Conservation (phyloP, 2,797 vertebrate species). For the Oryzias dopingdopingensis region DNA sequence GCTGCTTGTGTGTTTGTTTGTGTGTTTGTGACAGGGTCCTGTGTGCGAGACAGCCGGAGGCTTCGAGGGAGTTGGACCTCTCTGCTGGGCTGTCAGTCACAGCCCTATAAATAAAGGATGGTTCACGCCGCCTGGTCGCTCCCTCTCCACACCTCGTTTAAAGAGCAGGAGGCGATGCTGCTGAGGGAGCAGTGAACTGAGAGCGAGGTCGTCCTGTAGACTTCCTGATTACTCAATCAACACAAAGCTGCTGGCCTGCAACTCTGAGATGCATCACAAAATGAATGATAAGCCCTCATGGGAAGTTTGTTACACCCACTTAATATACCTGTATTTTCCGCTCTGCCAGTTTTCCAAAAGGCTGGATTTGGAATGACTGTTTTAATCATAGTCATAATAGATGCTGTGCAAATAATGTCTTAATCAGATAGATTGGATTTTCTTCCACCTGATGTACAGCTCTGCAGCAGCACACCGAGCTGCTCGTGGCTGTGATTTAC, state of each 20-base stretch:
- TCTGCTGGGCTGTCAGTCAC: slow-evolving; percentile 67
- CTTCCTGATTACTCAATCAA: slow-evolving; percentile 47
- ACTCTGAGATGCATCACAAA: slow-evolving; percentile 6
- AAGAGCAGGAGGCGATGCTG: slow-evolving; percentile 41
- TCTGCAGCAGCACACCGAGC: slow-evolving; percentile 5
- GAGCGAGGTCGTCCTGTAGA: slow-evolving; percentile 12
- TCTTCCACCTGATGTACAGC: slow-evolving; percentile 56
- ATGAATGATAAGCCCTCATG: slow-evolving; percentile 38
- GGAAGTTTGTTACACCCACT: slow-evolving; percentile 26
- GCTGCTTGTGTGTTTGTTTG: slow-evolving; percentile 31
- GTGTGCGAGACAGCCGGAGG: slow-evolving; percentile 46
- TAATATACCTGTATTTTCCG: slow-evolving; percentile 37
- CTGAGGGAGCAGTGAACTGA: slow-evolving; percentile 21
- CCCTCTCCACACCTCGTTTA: slow-evolving; percentile 32
- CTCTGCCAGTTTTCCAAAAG: slow-evolving; percentile 29
- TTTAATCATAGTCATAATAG: slow-evolving; percentile 59
- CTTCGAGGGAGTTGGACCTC: slow-evolving; percentile 34
- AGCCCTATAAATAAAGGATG: slow-evolving; percentile 70
- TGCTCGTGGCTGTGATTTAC: slow-evolving; percentile 49
- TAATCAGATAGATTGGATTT: slow-evolving; percentile 66
- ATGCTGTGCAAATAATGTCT: slow-evolving; percentile 49
- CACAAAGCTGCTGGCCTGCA: slow-evolving; percentile 18
- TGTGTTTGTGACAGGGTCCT: slow-evolving; percentile 23
- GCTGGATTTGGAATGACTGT: slow-evolving; percentile 49
- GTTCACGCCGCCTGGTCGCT: slow-evolving; percentile 44